A percentile compares a stretch with the other conserved stretches of the same genome.
Conservation (phyloP, 1,140 invertebrate genomes). For the Ostrea edulis region DNA sequence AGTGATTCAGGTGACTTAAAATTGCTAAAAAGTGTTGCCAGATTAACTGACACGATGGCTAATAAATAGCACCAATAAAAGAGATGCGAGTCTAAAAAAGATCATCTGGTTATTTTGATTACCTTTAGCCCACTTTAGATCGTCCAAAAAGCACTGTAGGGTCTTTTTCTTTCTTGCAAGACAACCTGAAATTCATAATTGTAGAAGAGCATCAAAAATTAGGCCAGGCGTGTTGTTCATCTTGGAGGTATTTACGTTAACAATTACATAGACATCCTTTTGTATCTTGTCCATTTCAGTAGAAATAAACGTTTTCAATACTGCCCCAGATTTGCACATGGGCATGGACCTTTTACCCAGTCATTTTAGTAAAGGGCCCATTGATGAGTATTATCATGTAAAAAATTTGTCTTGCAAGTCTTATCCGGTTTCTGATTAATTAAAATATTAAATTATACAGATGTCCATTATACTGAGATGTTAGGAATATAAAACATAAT, state of each 20-base stretch:
- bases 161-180: neutral
- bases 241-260: neutral
- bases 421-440: neutral
- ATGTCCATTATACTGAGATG: neutral
- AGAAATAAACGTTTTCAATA: too few relatives aligned
- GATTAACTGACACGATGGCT: too few relatives aligned
- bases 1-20: too few relatives aligned
- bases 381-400: neutral
- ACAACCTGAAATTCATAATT: constrained; percentile 2
- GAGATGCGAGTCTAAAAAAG: neutral
- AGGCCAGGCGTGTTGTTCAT: neutral
- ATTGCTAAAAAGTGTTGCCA: too few relatives aligned
- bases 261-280: too few relatives aligned
- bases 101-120: too few relatives aligned
- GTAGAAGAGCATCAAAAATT: neutral
- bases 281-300: too few relatives aligned
- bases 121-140: neutral
- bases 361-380: neutral
- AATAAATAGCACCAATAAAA: neutral
- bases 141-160: neutral
- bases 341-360: neutral
- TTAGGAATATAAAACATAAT: neutral
- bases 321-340: too few relatives aligned
- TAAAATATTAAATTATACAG: neutral
- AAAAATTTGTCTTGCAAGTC: neutral